These are phyloP conservation scores for Pteromalus puparum DNA, from an alignment of 1,140 invertebrate genomes.

Conservation along the genomic window DNA sequence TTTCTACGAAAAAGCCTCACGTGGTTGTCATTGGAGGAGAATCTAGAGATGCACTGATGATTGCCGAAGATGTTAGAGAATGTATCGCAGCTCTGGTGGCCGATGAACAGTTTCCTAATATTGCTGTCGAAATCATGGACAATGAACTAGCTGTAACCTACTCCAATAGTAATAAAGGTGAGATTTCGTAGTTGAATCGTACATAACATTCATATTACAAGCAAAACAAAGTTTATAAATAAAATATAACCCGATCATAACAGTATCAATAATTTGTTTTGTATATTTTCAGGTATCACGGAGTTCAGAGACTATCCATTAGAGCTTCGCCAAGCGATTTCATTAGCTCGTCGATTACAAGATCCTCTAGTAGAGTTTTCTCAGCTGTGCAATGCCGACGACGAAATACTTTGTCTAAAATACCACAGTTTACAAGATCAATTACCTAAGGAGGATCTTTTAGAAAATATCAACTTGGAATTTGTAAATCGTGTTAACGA, in stretches of 20 bases:
- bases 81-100: constrained; percentile 86
- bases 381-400: constrained; percentile 95
- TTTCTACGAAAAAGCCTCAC: constrained; percentile 94
- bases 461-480: constrained; percentile 91
- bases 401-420: constrained; percentile 95
- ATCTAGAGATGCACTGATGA: constrained; percentile 89
- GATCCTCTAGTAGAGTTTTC: constrained; percentile 98
- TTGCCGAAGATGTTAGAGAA: constrained; percentile 89
- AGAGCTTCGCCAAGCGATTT: constrained; percentile 92
- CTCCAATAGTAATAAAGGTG: constrained; percentile 91
- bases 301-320: constrained; percentile 96
- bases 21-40: constrained; percentile 94
- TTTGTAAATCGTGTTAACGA: constrained; percentile 97
- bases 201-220: neutral
- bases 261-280: neutral
- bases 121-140: constrained; percentile 94
- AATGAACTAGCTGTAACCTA: constrained; percentile 95
- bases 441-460: constrained; percentile 88
- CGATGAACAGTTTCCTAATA: constrained; percentile 91
- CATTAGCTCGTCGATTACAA: constrained; percentile 92
- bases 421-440: constrained; percentile 88
- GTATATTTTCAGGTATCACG: constrained; percentile 67
- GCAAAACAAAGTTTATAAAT: too few relatives aligned
- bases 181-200: neutral
- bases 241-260: too few relatives aligned